A percentile compares a stretch with the other conserved stretches of the same genome.
Conservation (phyloP, 2,797 vertebrate genomes). For the Discoglossus pictus region DNA sequence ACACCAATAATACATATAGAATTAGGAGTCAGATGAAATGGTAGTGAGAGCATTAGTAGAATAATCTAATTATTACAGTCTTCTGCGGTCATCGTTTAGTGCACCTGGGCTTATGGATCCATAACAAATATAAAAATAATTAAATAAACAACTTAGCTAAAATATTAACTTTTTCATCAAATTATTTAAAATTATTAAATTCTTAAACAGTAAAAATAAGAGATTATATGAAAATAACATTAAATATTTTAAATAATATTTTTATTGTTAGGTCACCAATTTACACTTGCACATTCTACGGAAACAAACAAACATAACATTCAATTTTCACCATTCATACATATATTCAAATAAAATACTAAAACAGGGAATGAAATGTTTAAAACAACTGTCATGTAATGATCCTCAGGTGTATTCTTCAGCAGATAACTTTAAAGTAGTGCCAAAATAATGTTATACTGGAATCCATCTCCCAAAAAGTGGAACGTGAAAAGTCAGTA, state of each 20-base stretch:
- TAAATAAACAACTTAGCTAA: too few species aligned
- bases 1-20: too few species aligned
- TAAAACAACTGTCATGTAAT: slow-evolving; percentile 7
- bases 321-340: neutral
- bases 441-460: neutral
- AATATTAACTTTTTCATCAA: too few species aligned
- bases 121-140: too few species aligned
- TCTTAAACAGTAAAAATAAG: too few species aligned
- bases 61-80: too few species aligned
- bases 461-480: slow-evolving; percentile 9
- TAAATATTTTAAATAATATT: slow-evolving; percentile 32
- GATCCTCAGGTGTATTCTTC: slow-evolving; percentile 2
- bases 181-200: too few species aligned
- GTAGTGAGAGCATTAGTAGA: too few species aligned
- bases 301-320: neutral
- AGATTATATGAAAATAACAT: too few species aligned
- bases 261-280: slow-evolving; percentile 32
- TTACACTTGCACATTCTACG: neutral
- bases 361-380: slow-evolving; percentile 35
- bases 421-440: neutral
- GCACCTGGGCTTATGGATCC: too few species aligned
- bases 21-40: too few species aligned
- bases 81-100: too few species aligned
- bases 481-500: slow-evolving; percentile 23
- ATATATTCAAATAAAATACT: slow-evolving; percentile 16